Percentiles rank a stretch among this genome's conserved stretches.
Evolutionary conservation across 2,797 vertebrate species (phyloP).

Genomic region (Orientallactaga sibirica): DNA sequence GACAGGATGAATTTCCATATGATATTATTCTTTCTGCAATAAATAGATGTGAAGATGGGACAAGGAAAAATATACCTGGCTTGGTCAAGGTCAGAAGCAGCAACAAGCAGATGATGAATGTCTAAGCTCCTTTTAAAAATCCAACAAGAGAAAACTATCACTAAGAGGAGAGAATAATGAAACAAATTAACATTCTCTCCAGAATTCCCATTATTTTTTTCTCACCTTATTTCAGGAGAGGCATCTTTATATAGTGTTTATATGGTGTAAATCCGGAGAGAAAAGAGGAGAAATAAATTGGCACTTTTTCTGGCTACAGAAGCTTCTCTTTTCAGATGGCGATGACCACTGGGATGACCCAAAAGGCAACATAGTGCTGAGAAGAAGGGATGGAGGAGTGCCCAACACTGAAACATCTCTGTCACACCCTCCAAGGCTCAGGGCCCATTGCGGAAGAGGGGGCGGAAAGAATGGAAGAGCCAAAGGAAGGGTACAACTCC

Average conservation of each 20-base stretch:
- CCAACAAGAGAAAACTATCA: constrained; percentile 56
- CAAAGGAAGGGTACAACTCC: too few relatives aligned
- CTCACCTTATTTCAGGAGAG: constrained; percentile 46
- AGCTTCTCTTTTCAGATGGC: too few relatives aligned
- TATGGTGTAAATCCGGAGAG: constrained; percentile 29
- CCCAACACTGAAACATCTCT: too few relatives aligned
- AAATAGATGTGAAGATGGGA: constrained; percentile 11
- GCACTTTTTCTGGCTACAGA: not conserved
- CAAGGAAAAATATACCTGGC: constrained; percentile 43
- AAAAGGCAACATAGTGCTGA: too few relatives aligned
- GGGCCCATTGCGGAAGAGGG: too few relatives aligned
- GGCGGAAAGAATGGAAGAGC: too few relatives aligned
- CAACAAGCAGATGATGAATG: constrained; percentile 34
- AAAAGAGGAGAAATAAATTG: constrained; percentile 54
- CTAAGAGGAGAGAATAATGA: constrained; percentile 58
- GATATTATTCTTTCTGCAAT: constrained; percentile 45
- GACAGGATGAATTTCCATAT: constrained; percentile 61
- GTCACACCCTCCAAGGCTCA: too few relatives aligned
- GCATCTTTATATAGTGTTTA: constrained; percentile 52
- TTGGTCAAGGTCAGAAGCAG: constrained; percentile 56
- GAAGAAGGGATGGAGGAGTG: too few relatives aligned
- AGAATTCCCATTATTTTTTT: constrained; percentile 55
- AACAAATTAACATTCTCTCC: constrained; percentile 59
- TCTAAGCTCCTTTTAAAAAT: constrained; percentile 48
- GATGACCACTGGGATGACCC: too few relatives aligned